Base-by-base conservation (phyloP, 1,140 invertebrate species). In the Antheraea pernyi region DNA sequence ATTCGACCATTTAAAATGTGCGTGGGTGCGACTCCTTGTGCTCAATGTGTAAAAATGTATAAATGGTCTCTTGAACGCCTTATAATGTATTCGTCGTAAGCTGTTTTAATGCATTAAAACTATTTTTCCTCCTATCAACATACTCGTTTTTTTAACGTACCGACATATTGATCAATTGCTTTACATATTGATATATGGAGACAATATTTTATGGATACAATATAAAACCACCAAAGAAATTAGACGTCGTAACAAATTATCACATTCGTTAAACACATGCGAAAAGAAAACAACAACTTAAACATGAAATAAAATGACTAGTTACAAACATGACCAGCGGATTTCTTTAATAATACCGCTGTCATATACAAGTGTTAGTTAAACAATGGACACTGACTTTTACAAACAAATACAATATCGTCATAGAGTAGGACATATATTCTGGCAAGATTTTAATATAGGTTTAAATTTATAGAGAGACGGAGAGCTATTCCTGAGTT, bases 381-480 rank as follows among this genome's bases (percentile, higher is more conserved):
- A 67, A 69, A 61, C 58, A 19, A 58, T 66, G 19, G 18, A 59
- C 48, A 62, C 16, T 69, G 59, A 60, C 59, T 67, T 62, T 19
- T 58, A 59, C 58, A 59, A 67, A 65, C 71, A 48, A 73, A 77
- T 73, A 75, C 78, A 74, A 80, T 71, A 81, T 79, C 68, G 67
- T 79, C 39, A 62, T 72, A 65, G 75, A 79, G 71, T 81, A 80
- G 82, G 81, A 84, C 79, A 83, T 72, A 70, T 80, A 22, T 81
- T 59, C 72, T 84, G 88, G 86, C 86, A 91, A 89, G 88, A 89
- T 30, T 81, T 30, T 69, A 58, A 68, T 77, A 65, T 75, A 72
- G 65, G 75, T 70, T 53, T 53, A 53, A 13, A 53, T 53, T 53
- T 53, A 67, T 84, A 88, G 84, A 87, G 84, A 88, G 85, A 82